Evolutionary conservation across 2,888 invertebrate genomes (phyloP), one percentile per base, ranked within the genome.

Genomic region (Trypoxylon attenuatum): DNA sequence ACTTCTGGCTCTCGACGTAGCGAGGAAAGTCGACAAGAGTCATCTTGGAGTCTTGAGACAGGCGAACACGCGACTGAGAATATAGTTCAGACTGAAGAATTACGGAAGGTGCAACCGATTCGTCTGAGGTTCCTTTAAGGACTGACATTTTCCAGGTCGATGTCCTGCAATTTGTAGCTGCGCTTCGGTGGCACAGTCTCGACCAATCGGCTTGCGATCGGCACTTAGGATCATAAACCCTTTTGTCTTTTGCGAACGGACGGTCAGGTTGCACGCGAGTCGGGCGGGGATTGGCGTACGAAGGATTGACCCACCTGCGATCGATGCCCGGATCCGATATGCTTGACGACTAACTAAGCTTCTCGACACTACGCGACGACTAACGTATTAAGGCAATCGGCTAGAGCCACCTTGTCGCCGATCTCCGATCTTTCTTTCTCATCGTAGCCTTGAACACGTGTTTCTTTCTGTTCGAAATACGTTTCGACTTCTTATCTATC

Each of bases 101-200:
- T n/a, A n/a, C n/a, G n/a, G 23, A 19, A 10, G 49, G 1, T 1
- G 6, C n/a, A 8, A 18, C 23, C 47, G 41, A 10, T n/a, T 1
- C 19, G 15, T 23, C 19, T 38, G 38, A 47, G 0, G 49, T 47
- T 38, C n/a, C 47, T n/a, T 65, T 47, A 33, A 53, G 59, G 25
- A 79, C 78, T 79, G 77, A 73, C 72, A 72, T 67, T 22, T 51
- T 50, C 15, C 25, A 29, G 52, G 53, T 64, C 45, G 46, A 50
- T 58, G 46, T 69, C 61, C 61, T 73, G 61, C 71, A 75, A 78
- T 81, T 79, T 80, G 68, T 76, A 77, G 73, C 29, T 43, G 23
- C 51, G 41, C n/a, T 52, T 43, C 45, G 68, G 42, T 45, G 45
- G 33, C 18, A 47, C 27, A 21, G 22, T 19, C 41, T 49, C 54